Conservation (phyloP, 2,888 invertebrate species). For the Isoperla grammatica region DNA sequence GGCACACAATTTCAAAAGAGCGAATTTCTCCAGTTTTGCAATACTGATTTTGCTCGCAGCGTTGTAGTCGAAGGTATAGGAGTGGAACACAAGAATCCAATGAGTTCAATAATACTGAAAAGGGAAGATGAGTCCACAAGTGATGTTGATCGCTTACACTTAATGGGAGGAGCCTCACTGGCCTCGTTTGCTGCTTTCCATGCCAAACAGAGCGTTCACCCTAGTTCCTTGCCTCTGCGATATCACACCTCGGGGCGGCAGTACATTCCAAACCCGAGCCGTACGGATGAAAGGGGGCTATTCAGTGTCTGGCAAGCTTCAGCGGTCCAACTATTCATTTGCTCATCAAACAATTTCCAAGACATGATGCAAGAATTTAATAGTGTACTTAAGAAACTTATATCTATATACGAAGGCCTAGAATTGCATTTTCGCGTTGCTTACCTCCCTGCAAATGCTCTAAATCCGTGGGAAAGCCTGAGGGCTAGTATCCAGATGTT, state of each 20-base stretch:
- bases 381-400: slow-evolving; percentile 48
- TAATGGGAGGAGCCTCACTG: slow-evolving; percentile 70
- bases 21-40: slow-evolving; percentile 61
- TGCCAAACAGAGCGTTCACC: slow-evolving; percentile 59
- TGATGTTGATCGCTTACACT: slow-evolving; percentile 55
- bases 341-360: slow-evolving; percentile 46
- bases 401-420: slow-evolving; percentile 57
- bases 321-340: slow-evolving; percentile 59
- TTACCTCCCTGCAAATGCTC: slow-evolving; percentile 54
- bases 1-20: slow-evolving; percentile 44
- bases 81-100: slow-evolving; percentile 50
- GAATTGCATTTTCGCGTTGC: slow-evolving; percentile 62
- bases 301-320: slow-evolving; percentile 66
- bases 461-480: slow-evolving; percentile 61
- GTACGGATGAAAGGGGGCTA: slow-evolving; percentile 46
- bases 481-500: slow-evolving; percentile 67
- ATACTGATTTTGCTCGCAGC: slow-evolving; percentile 72
- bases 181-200: slow-evolving; percentile 68
- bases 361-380: slow-evolving; percentile 53
- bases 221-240: slow-evolving; percentile 59
- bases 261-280: slow-evolving; percentile 51
- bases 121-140: slow-evolving; percentile 46
- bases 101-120: slow-evolving; percentile 55
- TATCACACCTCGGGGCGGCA: slow-evolving; percentile 65
- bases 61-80: slow-evolving; percentile 70